phyloP scores from a whole-genome alignment of 2,113 vertebrate genomes.

The Numida meleagris region DNA sequence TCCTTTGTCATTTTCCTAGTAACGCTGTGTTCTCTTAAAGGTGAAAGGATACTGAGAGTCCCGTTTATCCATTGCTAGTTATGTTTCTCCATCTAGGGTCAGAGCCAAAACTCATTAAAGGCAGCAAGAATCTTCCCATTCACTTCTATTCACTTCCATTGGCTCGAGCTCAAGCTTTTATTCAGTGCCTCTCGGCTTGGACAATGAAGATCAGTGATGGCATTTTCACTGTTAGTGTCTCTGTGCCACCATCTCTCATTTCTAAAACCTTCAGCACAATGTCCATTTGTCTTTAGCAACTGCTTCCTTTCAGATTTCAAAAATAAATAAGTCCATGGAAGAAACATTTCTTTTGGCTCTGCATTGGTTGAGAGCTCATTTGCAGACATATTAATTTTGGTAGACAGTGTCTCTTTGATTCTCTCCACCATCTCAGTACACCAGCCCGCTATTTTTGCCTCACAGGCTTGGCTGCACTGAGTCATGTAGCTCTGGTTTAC shows the following conservation, averaged over 20 bases:
- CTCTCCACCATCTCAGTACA: conserved; percentile 1
- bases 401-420: conserved; percentile 62
- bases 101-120: conserved; percentile 61
- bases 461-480: not conserved
- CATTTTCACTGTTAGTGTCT: conserved; percentile 38
- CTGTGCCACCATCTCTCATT: not conserved
- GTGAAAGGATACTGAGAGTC: not conserved
- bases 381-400: conserved; percentile 38
- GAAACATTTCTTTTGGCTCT: conserved; percentile 67
- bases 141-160: not conserved
- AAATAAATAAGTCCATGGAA: conserved; percentile 41
- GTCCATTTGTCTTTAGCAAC: conserved; percentile 41
- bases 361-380: not conserved
- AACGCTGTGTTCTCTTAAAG: not conserved
- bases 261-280: conserved; percentile 46
- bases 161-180: conserved; percentile 35
- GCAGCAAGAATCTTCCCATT: conserved; percentile 48
- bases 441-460: conserved; percentile 45
- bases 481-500: conserved; percentile 10
- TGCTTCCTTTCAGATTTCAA: conserved; percentile 41
- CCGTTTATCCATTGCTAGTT: not conserved
- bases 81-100: not conserved
- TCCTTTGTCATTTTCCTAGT: not conserved
- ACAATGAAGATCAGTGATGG: conserved; percentile 55
- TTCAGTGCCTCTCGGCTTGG: not conserved